These are phyloP conservation scores for Luffia ferchaultella DNA, from an alignment of 2,888 invertebrate genomes.

Conservation along the genomic window DNA sequence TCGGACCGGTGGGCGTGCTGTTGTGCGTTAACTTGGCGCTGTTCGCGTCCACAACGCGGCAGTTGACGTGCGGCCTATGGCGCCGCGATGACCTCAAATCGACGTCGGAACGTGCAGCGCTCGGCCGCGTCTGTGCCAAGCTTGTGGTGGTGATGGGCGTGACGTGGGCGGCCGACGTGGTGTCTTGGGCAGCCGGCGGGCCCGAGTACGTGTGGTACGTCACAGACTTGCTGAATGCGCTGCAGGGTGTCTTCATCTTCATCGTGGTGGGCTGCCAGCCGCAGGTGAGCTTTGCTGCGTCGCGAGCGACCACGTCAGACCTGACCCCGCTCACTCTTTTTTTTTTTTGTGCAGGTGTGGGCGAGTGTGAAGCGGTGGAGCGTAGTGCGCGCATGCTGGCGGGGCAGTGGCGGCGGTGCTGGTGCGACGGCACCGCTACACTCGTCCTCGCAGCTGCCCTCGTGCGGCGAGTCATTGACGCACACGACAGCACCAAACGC, in stretches of 20 bases:
- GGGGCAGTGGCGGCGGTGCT: neutral
- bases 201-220: constrained; percentile 81
- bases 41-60: constrained; percentile 82
- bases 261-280: constrained; percentile 90
- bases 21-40: constrained; percentile 80
- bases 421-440: too few species aligned
- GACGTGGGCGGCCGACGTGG: constrained; percentile 73
- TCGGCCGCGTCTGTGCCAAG: constrained; percentile 86
- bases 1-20: constrained; percentile 84
- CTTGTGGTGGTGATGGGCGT: constrained; percentile 71
- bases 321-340: constrained; percentile 53
- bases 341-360: constrained; percentile 47
- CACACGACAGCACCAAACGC: constrained; percentile 75
- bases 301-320: constrained; percentile 32
- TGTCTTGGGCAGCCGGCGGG: constrained; percentile 85
- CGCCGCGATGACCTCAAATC: constrained; percentile 90
- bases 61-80: constrained; percentile 88
- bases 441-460: constrained; percentile 56
- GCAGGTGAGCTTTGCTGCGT: constrained; percentile 68
- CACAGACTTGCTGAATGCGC: constrained; percentile 84
- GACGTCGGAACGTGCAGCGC: constrained; percentile 74
- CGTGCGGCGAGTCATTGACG: constrained; percentile 79
- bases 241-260: constrained; percentile 90
- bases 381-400: constrained; percentile 46
- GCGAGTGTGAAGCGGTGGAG: constrained; percentile 72